Percentiles rank a stretch among this genome's conserved stretches.
phyloP scores from a whole-genome alignment of 2,797 vertebrate species.

The Hemibagrus guttatus region DNA sequence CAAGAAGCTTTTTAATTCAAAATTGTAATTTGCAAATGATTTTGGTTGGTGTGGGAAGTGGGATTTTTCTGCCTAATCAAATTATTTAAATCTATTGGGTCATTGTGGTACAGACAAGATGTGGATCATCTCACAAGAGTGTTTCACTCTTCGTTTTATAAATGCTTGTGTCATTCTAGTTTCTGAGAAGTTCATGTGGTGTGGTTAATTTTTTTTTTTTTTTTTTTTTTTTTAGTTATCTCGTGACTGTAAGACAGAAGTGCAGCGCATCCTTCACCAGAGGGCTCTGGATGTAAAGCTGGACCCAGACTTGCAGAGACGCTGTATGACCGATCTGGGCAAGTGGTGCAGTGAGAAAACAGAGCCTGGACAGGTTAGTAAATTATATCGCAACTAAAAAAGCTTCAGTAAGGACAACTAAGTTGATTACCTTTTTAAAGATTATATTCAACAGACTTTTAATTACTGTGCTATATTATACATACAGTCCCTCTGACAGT shows the following conservation, averaged over 20 bases:
- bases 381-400: neutral
- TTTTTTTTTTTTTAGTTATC: slow-evolving; percentile 78
- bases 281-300: slow-evolving; percentile 95
- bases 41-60: slow-evolving; percentile 38
- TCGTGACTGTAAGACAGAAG: slow-evolving; percentile 92
- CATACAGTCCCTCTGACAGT: neutral
- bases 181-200: neutral
- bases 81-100: neutral
- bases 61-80: slow-evolving; percentile 29
- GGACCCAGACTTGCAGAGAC: slow-evolving; percentile 90
- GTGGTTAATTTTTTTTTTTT: neutral
- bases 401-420: neutral
- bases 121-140: too few species aligned
- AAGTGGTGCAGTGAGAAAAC: slow-evolving; percentile 99
- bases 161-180: neutral
- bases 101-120: neutral
- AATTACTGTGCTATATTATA: neutral
- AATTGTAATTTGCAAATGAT: slow-evolving; percentile 31
- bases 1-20: neutral
- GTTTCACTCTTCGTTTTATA: neutral
- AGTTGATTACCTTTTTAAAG: neutral
- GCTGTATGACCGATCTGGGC: slow-evolving; percentile 93
- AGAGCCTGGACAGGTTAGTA: slow-evolving; percentile 84
- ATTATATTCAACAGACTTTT: neutral
- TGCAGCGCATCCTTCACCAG: slow-evolving; percentile 94